These are phyloP conservation scores for Pitta sordida DNA, from an alignment of 2,113 vertebrate species.

Conservation along the genomic window DNA sequence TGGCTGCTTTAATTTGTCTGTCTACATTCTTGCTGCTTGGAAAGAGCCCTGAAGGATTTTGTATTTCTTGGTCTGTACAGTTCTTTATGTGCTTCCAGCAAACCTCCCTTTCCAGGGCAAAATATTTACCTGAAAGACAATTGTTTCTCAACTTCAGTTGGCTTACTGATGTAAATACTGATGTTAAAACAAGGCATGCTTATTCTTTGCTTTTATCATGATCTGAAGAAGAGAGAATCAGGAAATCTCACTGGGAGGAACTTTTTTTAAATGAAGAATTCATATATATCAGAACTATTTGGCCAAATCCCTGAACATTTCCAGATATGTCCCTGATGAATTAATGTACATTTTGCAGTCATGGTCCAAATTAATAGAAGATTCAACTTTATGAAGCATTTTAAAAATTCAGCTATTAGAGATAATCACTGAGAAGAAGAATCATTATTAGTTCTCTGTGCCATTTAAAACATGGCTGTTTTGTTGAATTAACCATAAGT, in stretches of 20 bases:
- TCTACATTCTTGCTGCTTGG: accelerated
- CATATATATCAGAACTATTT: background rate
- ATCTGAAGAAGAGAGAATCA: background rate
- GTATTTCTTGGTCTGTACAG: background rate
- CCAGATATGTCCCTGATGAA: background rate
- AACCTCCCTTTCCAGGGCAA: background rate
- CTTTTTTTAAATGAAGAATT: background rate
- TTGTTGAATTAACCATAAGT: background rate
- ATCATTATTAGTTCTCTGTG: background rate
- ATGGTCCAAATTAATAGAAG: background rate
- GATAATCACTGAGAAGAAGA: background rate
- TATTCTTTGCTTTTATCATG: background rate
- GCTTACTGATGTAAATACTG: background rate
- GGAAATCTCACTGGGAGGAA: background rate
- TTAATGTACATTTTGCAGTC: background rate
- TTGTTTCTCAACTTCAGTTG: background rate
- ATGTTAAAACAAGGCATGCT: background rate
- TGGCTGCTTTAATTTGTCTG: accelerated
- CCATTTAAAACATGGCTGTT: background rate
- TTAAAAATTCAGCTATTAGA: background rate
- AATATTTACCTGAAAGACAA: background rate
- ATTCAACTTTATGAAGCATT: background rate
- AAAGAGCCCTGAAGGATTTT: background rate
- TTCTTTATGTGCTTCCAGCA: too few relatives aligned
- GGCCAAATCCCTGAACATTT: background rate